Conservation (phyloP, 2,888 invertebrate genomes). For the Leistus spinibarbis region DNA sequence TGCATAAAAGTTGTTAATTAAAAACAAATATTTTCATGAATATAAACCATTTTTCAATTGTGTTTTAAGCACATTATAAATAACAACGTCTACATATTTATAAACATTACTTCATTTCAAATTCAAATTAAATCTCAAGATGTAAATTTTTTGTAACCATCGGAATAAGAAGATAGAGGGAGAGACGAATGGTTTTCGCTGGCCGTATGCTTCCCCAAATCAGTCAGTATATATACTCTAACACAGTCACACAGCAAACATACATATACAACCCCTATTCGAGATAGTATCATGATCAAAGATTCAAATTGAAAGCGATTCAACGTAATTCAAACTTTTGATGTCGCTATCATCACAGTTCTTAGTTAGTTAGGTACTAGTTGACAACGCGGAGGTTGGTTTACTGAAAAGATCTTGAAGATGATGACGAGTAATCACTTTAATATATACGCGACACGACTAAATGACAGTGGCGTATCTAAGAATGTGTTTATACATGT, state of each 20-base stretch:
- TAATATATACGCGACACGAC: constrained; percentile 23
- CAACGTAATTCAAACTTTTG: constrained; percentile 55
- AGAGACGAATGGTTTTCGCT: not conserved
- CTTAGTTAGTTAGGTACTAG: constrained; percentile 47
- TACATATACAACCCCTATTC: too few species aligned
- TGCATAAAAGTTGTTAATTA: too few species aligned
- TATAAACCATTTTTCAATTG: too few species aligned
- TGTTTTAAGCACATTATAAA: too few species aligned
- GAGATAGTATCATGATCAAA: constrained; percentile 51
- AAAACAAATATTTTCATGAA: too few species aligned
- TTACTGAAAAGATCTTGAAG: constrained; percentile 50
- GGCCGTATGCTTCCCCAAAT: not conserved
- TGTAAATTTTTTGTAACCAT: too few species aligned
- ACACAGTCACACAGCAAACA: not conserved
- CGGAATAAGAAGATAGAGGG: too few species aligned
- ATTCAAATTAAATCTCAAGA: too few species aligned
- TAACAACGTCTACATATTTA: too few species aligned
- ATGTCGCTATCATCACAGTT: constrained; percentile 46
- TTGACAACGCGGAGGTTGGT: constrained; percentile 48
- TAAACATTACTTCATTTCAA: too few species aligned
- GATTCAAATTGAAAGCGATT: constrained; percentile 54
- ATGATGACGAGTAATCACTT: constrained; percentile 39
- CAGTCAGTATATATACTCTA: not conserved
- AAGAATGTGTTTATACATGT: too few species aligned
- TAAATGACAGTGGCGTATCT: not conserved